phyloP scores from a whole-genome alignment of 1,140 invertebrate species.

The Bombus confusus region DNA sequence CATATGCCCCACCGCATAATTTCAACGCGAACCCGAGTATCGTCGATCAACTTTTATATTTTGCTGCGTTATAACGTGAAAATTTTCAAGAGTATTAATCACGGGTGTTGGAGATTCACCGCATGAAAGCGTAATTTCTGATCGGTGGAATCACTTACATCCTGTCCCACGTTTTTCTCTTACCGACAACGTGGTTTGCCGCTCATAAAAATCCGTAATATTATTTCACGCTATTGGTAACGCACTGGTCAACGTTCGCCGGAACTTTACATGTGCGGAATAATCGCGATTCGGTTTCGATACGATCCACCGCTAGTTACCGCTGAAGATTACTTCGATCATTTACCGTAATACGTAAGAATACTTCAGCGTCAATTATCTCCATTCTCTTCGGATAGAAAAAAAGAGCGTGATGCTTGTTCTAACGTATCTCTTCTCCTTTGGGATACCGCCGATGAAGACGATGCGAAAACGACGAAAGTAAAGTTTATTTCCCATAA shows the following conservation, averaged over 20 bases:
- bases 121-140: constrained; percentile 64
- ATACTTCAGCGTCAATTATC: neutral
- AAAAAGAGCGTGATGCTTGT: accelerated
- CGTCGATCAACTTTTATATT: constrained; percentile 40
- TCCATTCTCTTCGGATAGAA: neutral
- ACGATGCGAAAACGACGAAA: accelerated
- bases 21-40: constrained; percentile 12
- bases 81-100: constrained; percentile 38
- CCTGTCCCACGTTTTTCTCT: constrained; percentile 58
- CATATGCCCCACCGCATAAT: constrained; percentile 40
- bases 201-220: constrained; percentile 6
- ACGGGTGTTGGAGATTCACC: constrained; percentile 18
- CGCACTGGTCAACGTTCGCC: neutral
- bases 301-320: neutral
- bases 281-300: neutral
- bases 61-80: constrained; percentile 16
- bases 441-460: neutral
- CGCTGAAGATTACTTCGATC: neutral
- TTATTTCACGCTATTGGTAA: constrained; percentile 31
- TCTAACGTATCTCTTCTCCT: neutral
- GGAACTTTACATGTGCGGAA: neutral
- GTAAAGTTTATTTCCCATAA: neutral
- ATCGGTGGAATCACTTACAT: constrained; percentile 60
- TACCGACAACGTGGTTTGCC: neutral
- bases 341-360: constrained; percentile 8